These are phyloP conservation scores for Drosophila pseudotakahashii DNA, from an alignment of 2,888 invertebrate genomes.

Conservation along the genomic window DNA sequence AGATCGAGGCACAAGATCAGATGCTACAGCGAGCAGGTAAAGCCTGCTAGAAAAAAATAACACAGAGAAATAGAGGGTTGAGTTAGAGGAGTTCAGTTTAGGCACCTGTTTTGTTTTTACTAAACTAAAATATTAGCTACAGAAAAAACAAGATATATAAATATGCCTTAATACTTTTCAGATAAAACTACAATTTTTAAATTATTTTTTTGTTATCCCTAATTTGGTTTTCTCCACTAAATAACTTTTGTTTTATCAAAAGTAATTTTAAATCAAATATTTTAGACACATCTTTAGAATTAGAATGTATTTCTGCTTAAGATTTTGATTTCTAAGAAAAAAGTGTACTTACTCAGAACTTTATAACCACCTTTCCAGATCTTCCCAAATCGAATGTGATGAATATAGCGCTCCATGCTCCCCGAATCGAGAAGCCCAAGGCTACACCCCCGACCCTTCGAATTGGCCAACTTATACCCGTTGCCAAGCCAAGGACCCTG, in stretches of 20 bases:
- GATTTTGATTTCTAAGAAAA: no score
- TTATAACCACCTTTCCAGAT: conserved; percentile 61
- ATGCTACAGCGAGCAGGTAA: conserved; percentile 80
- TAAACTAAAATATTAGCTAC: no score
- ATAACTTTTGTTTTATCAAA: no score
- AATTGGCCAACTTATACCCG: conserved; percentile 72
- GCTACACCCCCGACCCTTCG: conserved; percentile 63
- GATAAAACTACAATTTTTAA: no score
- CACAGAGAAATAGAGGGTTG: conserved; percentile 3
- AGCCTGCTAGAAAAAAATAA: neutral
- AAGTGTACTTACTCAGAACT: neutral
- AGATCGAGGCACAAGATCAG: conserved; percentile 73
- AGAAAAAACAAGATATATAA: no score
- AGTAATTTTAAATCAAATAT: no score
- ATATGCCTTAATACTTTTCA: no score
- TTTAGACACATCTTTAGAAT: no score
- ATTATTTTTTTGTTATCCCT: no score
- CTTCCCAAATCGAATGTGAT: conserved; percentile 83
- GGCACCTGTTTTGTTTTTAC: no score
- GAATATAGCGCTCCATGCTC: conserved; percentile 83
- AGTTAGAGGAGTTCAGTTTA: conserved; percentile 68
- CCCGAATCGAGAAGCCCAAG: conserved; percentile 69
- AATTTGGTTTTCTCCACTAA: no score
- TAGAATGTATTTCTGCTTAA: no score
- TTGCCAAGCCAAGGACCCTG: conserved; percentile 81